Evolutionary conservation across 2,113 vertebrate genomes (phyloP).

Genomic region (Hoplias malabaricus): DNA sequence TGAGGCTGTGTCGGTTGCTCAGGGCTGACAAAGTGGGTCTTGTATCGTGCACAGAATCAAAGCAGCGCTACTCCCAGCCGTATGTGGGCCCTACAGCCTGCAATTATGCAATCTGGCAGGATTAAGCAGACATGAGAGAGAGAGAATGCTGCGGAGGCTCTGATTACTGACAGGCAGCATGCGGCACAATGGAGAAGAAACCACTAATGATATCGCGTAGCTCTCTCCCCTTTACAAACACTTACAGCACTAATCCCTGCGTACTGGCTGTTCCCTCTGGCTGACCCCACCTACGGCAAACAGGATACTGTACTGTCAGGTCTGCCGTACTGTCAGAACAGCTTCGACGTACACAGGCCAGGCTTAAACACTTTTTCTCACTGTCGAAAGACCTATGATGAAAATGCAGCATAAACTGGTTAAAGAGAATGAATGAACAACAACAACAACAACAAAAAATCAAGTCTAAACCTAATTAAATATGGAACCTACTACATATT

Average conservation of each 20-base stretch:
- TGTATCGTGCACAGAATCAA: constrained; percentile 8
- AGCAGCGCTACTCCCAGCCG: constrained; percentile 18
- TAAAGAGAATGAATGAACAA: no score
- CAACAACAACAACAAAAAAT: background rate
- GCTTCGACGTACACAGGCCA: background rate
- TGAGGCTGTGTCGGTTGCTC: background rate
- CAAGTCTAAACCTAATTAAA: background rate
- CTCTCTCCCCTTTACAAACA: background rate
- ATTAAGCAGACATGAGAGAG: constrained; percentile 26
- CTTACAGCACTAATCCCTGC: background rate
- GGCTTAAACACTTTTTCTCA: background rate
- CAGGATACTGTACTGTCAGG: background rate
- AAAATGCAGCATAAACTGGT: no score
- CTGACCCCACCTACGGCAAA: background rate
- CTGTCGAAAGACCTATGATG: no score
- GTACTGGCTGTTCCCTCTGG: background rate
- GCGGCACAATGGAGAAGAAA: constrained; percentile 22
- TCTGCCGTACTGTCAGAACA: background rate
- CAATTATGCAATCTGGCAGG: constrained; percentile 40
- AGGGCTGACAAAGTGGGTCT: constrained; percentile 9
- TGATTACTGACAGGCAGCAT: constrained; percentile 21
- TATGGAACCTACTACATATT: no score
- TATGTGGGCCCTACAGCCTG: constrained; percentile 28
- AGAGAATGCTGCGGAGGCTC: background rate
- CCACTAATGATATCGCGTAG: constrained; percentile 9